These are phyloP conservation scores for Zonotrichia leucophrys DNA, from an alignment of 2,113 vertebrate genomes.

Conservation along the genomic window DNA sequence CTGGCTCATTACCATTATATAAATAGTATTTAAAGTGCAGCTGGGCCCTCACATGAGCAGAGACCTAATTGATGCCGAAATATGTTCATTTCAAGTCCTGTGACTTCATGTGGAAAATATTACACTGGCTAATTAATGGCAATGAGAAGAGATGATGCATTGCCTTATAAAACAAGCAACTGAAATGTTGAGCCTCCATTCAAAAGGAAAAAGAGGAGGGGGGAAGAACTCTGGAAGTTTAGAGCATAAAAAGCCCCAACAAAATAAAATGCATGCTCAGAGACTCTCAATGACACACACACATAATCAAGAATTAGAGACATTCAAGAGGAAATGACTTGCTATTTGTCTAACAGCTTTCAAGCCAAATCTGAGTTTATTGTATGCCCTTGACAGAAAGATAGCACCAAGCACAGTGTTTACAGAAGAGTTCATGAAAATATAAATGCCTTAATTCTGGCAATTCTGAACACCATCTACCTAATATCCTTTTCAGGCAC, in stretches of 20 bases:
- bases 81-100: conserved; percentile 64
- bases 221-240: conserved; percentile 13
- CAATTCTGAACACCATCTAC: neutral
- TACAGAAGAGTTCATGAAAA: neutral
- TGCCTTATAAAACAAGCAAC: conserved; percentile 63
- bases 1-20: conserved; percentile 58
- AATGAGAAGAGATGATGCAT: conserved; percentile 60
- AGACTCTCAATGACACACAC: neutral
- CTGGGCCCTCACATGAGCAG: conserved; percentile 66
- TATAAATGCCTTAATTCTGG: neutral
- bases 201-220: conserved; percentile 6
- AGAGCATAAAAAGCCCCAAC: neutral
- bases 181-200: conserved; percentile 39
- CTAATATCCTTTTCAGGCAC: neutral
- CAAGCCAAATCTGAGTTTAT: conserved; percentile 1
- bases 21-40: conserved; percentile 63
- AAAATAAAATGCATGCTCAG: conserved; percentile 25
- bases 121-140: conserved; percentile 66
- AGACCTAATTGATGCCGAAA: conserved; percentile 69
- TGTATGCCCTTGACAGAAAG: conserved; percentile 17
- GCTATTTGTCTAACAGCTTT: neutral
- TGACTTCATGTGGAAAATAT: conserved; percentile 75
- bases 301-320: conserved; percentile 21
- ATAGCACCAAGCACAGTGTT: neutral
- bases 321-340: conserved; percentile 40